phyloP scores from a whole-genome alignment of 2,888 invertebrate species.

The Gastrophysa polygoni region DNA sequence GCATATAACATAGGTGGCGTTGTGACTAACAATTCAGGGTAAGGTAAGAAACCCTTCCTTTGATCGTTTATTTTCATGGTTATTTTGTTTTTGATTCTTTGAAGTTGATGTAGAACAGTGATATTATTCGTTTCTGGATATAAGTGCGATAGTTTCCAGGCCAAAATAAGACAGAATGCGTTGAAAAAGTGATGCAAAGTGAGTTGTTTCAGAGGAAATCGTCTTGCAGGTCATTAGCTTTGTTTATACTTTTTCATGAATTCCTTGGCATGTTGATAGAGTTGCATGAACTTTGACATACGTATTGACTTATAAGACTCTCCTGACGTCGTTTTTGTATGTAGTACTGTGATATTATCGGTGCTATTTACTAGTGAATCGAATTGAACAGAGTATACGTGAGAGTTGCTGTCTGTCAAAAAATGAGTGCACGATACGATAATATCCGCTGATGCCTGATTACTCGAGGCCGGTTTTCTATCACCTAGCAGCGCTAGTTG shows the following conservation, averaged over 20 bases:
- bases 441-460: conserved; percentile 22
- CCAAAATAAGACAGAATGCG: conserved; percentile 29
- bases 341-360: conserved; percentile 8
- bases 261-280: conserved; percentile 21
- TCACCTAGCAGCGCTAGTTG: conserved; percentile 28
- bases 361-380: conserved; percentile 20
- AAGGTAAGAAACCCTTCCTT: conserved; percentile 59
- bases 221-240: conserved; percentile 60
- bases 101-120: conserved; percentile 33
- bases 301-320: conserved; percentile 10
- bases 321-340: conserved; percentile 4
- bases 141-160: conserved; percentile 30
- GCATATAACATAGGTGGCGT: conserved; percentile 60
- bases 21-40: conserved; percentile 55
- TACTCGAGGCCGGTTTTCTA: conserved; percentile 29
- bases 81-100: conserved; percentile 46
- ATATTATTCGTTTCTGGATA: conserved; percentile 42
- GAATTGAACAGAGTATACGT: conserved; percentile 20
- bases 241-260: conserved; percentile 50
- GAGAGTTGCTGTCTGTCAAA: conserved; percentile 24
- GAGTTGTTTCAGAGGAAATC: conserved; percentile 52
- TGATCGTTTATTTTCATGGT: conserved; percentile 54
- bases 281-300: conserved; percentile 31
- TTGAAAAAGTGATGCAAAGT: conserved; percentile 42
- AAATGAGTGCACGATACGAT: background rate